Percentiles rank a stretch among this genome's conserved stretches.
Evolutionary conservation across 92 coral and sea anemone genomes (phyloP).

Genomic region (Zoanthus solanderi): DNA sequence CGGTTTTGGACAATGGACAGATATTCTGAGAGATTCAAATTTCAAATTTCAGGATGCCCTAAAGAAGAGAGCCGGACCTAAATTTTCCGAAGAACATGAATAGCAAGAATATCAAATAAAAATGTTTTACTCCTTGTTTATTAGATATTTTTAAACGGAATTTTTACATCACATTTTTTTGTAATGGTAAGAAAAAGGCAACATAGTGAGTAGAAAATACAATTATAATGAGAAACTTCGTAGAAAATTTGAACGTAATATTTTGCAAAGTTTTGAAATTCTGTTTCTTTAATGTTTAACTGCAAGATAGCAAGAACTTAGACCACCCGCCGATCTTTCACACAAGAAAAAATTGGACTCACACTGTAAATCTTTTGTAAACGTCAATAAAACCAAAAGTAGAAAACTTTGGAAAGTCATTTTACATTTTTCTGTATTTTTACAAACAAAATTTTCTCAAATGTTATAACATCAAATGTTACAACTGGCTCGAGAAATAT

Average conservation of each 20-base stretch:
- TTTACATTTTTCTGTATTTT: conserved; percentile 16
- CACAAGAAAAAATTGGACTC: conserved; percentile 26
- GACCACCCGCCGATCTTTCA: conserved; percentile 13
- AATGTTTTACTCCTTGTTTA: too few species aligned
- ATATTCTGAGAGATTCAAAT: too few species aligned
- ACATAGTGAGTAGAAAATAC: not conserved
- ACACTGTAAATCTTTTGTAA: conserved; percentile 15
- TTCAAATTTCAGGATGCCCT: too few species aligned
- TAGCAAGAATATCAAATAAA: not conserved
- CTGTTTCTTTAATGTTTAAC: not conserved
- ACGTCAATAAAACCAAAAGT: conserved; percentile 17
- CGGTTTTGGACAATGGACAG: too few species aligned
- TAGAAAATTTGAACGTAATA: not conserved
- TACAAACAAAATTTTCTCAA: conserved; percentile 10
- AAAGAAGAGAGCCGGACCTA: too few species aligned
- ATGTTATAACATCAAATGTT: conserved; percentile 3
- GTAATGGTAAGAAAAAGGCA: conserved; percentile 3
- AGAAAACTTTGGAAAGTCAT: conserved; percentile 16
- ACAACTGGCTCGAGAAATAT: conserved; percentile 6
- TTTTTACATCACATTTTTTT: not conserved
- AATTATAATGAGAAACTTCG: not conserved
- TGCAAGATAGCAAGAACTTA: conserved; percentile 17
- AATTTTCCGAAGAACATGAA: not conserved
- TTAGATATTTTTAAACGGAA: too few species aligned
- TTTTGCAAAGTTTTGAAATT: not conserved